These are phyloP conservation scores for Tenodera sinensis DNA, from an alignment of 2,888 invertebrate genomes.

Conservation along the genomic window DNA sequence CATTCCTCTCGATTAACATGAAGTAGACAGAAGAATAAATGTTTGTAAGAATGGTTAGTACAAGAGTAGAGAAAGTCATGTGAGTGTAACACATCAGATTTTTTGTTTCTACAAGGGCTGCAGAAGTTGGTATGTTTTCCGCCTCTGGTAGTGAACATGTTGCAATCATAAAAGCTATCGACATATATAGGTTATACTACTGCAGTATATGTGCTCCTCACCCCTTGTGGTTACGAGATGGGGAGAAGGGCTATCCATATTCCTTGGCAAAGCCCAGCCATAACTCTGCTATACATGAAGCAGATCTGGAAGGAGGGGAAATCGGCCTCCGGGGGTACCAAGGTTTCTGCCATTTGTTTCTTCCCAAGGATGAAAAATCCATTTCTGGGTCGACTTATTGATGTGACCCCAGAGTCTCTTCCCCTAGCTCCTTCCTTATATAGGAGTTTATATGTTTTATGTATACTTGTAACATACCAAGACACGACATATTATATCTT, in stretches of 20 bases:
- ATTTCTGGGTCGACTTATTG: conserved; percentile 50
- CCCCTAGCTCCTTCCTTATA: neutral
- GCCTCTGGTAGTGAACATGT: conserved; percentile 3
- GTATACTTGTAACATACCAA: neutral
- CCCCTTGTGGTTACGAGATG: neutral
- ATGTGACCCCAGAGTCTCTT: conserved; percentile 42
- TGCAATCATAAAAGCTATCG: conserved; percentile 29
- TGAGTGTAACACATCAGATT: too few relatives aligned
- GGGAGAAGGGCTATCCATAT: conserved; percentile 23
- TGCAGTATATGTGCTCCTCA: neutral
- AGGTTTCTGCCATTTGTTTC: conserved; percentile 22
- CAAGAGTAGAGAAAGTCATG: too few relatives aligned
- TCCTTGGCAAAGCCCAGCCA: conserved; percentile 24
- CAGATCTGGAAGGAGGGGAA: conserved; percentile 22
- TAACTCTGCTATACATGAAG: conserved; percentile 29
- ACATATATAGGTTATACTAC: conserved; percentile 19
- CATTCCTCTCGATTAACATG: too few relatives aligned
- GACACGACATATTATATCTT: conserved; percentile 17
- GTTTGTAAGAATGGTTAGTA: too few relatives aligned
- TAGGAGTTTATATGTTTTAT: neutral
- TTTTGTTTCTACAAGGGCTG: neutral
- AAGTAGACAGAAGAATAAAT: too few relatives aligned
- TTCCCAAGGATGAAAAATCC: conserved; percentile 48
- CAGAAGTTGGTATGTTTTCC: neutral
- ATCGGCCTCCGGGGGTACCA: conserved; percentile 25